Evolutionary conservation across 2,888 invertebrate species (phyloP).

Genomic region (Drosophila nr. perissopoda): DNA sequence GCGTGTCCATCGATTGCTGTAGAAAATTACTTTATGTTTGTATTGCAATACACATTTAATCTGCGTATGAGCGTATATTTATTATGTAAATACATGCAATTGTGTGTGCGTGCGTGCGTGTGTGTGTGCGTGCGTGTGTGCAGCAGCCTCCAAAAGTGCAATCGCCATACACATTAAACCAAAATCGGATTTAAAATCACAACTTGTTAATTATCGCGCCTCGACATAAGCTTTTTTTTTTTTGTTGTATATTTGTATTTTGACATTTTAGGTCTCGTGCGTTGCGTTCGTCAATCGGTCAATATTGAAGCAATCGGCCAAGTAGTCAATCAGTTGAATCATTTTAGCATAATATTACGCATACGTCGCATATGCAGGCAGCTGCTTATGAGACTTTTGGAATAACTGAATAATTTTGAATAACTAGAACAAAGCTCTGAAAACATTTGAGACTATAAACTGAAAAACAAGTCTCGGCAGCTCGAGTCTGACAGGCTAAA

Average conservation of each 20-base stretch:
- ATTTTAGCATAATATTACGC: conserved; percentile 43
- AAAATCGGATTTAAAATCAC: conserved; percentile 65
- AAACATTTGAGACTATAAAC: conserved; percentile 12
- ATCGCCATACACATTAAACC: conserved; percentile 60
- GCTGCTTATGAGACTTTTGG: conserved; percentile 18
- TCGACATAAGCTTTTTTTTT: conserved; percentile 40
- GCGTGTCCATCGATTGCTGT: conserved; percentile 60
- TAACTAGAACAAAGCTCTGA: conserved; percentile 23
- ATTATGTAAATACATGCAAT: conserved; percentile 28
- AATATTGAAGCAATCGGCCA: conserved; percentile 27
- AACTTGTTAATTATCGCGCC: conserved; percentile 80
- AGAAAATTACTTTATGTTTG: conserved; percentile 58
- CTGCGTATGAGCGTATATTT: conserved; percentile 24
- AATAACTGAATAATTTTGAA: conserved; percentile 27
- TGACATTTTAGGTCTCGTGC: conserved; percentile 33
- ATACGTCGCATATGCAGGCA: conserved; percentile 46
- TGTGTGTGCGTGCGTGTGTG: conserved; percentile 19
- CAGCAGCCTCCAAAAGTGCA: conserved; percentile 72
- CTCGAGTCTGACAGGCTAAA: not conserved
- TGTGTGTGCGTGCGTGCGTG: conserved; percentile 15
- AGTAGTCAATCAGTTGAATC: conserved; percentile 31
- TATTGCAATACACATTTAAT: conserved; percentile 44
- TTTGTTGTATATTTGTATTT: not conserved
- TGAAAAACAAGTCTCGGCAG: conserved; percentile 4
- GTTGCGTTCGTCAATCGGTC: conserved; percentile 19